Evolutionary conservation across 2,797 vertebrate genomes (phyloP), one percentile per base, ranked within the genome.

Genomic region (Eupleurogrammus muticus): DNA sequence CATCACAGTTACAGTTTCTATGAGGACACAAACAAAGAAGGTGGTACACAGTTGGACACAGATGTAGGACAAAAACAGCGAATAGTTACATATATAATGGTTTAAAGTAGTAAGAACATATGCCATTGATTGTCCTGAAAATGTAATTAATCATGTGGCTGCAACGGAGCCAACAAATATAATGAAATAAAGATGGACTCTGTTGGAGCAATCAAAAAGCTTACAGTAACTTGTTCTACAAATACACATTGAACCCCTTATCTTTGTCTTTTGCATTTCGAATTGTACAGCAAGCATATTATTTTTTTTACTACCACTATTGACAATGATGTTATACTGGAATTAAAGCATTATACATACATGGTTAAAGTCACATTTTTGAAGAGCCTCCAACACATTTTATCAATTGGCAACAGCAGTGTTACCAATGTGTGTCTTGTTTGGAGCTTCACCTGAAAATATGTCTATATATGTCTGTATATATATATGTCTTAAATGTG

Each of bases 131-230:
- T 44, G 35, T 2, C 12, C 19, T n/a, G 51, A 59, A 61, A 70
- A 56, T 6, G 34, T 12, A 17, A 40, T 16, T 4, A 40, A 16
- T 40, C 38, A 63, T 35, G 54, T 51, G 23, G 50, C 47, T 42
- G 16, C 51, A 56, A 66, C 54, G 62, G 40, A 47, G 50, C 64
- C 21, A 61, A 42, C 40, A 59, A 55, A 57, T 38, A 49, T 54
- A 63, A 62, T 46, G 28, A 73, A 62, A 66, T 11, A 13, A 66
- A 52, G 49, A 70, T 63, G 52, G 20, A 32, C 17, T 60, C 24
- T 48, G 65, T 24, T 51, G 60, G 19, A 28, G 61, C 9, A 19
- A 60, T 64, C 28, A 42, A 53, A 51, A n/a, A 28, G 50, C 10
- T 49, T 21, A 14, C 1, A 44, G 40, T 5, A 24, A 59, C 40